Percentiles rank a stretch among this genome's conserved stretches.
Conservation (phyloP, 1,140 invertebrate species). For the Melitaea cinxia region DNA sequence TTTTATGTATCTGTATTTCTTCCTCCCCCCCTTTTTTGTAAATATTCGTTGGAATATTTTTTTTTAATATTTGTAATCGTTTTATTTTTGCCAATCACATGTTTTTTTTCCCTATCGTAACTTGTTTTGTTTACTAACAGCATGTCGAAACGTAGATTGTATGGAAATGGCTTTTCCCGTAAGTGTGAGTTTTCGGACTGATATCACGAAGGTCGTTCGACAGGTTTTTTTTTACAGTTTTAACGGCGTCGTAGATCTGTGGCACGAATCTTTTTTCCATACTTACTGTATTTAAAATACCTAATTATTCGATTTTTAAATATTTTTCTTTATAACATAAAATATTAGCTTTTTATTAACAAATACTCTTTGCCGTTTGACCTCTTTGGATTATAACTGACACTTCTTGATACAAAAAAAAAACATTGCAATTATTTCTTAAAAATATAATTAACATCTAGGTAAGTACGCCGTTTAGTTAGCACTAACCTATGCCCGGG, state of each 20-base stretch:
- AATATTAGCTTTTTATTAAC: background rate
- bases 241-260: slow-evolving; percentile 59
- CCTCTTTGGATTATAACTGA: slow-evolving; percentile 2
- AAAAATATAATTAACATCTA: too few species aligned
- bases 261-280: slow-evolving; percentile 60
- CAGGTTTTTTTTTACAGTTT: slow-evolving; percentile 76
- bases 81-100: slow-evolving; percentile 79
- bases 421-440: too few species aligned
- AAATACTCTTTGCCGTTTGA: background rate
- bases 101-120: slow-evolving; percentile 49
- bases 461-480: slow-evolving; percentile 10
- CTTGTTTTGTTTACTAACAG: slow-evolving; percentile 54
- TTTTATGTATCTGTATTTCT: slow-evolving; percentile 40
- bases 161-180: slow-evolving; percentile 51
- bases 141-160: slow-evolving; percentile 45
- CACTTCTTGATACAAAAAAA: too few species aligned
- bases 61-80: slow-evolving; percentile 36
- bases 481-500: background rate
- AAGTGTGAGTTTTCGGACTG: slow-evolving; percentile 59
- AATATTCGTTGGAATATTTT: slow-evolving; percentile 60
- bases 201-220: slow-evolving; percentile 65
- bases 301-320: background rate
- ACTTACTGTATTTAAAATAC: slow-evolving; percentile 19
- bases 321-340: background rate
- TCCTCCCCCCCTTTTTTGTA: slow-evolving; percentile 55